Base-by-base conservation (phyloP, 1,140 invertebrate species). In the Sycobia sp. region DNA sequence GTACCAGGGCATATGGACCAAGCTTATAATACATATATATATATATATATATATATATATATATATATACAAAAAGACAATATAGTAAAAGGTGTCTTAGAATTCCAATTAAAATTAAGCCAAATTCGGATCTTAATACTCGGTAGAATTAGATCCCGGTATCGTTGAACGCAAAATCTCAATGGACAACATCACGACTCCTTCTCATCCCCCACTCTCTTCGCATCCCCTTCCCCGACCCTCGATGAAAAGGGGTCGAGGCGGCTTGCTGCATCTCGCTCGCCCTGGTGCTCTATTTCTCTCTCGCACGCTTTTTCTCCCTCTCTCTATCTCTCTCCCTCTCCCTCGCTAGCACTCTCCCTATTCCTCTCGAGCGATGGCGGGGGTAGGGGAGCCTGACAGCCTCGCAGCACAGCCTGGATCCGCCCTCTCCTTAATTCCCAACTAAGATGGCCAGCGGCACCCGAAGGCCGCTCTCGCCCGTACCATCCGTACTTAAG, bases 401-500 rank as follows among this genome's bases (percentile, higher is more conserved):
- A 62, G 27, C 20, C 38, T 50, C 65, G 27, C 22, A 51, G 44
- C 13, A 18, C 3, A 25, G 13, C 20, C 14, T 10, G 38, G 59
- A 51, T 72, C 72, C 74, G 69, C 69, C 76, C 76, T 75, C 74
- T 74, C 70, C 77, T 80, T 79, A 79, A 77, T 76, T 75, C 77
- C 69, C 72, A 74, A 79, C 73, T 79, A 79, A 80, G 77, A 58
- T 59, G 57, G 62, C 34, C 34, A 64, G 62, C 61, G 34, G 9
- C 49, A n/a, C 60, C 34, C 54, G 20, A 50, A 34, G 32, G 34
- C 7, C 46, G 41, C 39, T 2, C 43, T 49, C 25, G 0, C 1
- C 7, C 2, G 11, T 23, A 51, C 32, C 20, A 51, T 18, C 3
- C 36, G 29, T 39, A 54, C 59, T 25, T 39, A 53, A 46, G 59